Conservation (phyloP, 2,888 invertebrate genomes). For the Anagyrus pseudococci region DNA sequence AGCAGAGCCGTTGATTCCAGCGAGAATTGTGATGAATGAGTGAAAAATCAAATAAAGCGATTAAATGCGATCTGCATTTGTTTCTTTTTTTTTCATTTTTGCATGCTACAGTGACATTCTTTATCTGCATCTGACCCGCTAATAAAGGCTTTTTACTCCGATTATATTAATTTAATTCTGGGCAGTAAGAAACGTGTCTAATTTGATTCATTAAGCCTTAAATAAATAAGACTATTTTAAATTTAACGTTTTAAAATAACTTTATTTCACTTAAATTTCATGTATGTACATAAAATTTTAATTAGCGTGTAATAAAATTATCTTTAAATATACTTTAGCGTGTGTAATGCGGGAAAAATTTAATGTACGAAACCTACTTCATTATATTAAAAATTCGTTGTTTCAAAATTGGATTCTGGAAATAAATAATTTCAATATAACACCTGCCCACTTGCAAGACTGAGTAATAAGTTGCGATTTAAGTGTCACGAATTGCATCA, state of each 20-base stretch:
- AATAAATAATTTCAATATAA: neutral
- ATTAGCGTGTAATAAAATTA: slow-evolving; percentile 18
- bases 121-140: too few species aligned
- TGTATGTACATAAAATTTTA: slow-evolving; percentile 28
- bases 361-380: slow-evolving; percentile 20
- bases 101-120: neutral
- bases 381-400: slow-evolving; percentile 6
- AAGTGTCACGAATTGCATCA: slow-evolving; percentile 17
- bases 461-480: slow-evolving; percentile 34
- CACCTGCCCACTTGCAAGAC: slow-evolving; percentile 38
- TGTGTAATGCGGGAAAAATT: slow-evolving; percentile 25
- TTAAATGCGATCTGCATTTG: slow-evolving; percentile 17
- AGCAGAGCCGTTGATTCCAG: neutral
- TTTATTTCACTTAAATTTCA: slow-evolving; percentile 16
- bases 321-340: slow-evolving; percentile 24
- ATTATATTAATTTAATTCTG: neutral
- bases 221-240: neutral
- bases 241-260: slow-evolving; percentile 23
- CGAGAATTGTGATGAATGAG: slow-evolving; percentile 21
- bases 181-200: neutral
- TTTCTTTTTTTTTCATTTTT: slow-evolving; percentile 16
- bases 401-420: neutral
- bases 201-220: neutral
- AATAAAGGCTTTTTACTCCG: neutral
- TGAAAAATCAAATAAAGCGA: slow-evolving; percentile 38